Evolutionary conservation across 2,888 invertebrate genomes (phyloP).

Genomic region (Lapara coniferarum): DNA sequence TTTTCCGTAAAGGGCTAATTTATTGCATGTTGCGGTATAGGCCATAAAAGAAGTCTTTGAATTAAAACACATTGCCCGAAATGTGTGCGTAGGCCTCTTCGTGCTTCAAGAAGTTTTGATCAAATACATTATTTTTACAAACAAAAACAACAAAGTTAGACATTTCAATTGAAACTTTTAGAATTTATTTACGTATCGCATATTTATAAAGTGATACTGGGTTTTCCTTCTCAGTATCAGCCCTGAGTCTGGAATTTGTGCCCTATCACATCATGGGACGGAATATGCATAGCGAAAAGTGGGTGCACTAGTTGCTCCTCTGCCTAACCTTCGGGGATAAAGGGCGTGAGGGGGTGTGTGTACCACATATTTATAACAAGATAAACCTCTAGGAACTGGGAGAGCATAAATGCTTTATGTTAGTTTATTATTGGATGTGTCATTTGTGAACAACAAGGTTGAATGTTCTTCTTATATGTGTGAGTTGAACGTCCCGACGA

Average conservation of each 20-base stretch:
- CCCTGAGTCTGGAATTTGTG: too few species aligned
- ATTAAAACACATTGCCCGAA: slow-evolving; percentile 66
- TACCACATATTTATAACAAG: too few species aligned
- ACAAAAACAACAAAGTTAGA: slow-evolving; percentile 7
- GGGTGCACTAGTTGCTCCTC: too few species aligned
- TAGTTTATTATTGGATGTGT: too few species aligned
- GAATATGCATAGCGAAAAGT: too few species aligned
- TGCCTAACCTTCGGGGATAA: too few species aligned
- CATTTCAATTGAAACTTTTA: slow-evolving; percentile 22
- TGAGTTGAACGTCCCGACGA: neutral
- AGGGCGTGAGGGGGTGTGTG: too few species aligned
- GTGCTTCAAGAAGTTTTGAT: slow-evolving; percentile 25
- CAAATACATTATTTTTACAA: slow-evolving; percentile 6
- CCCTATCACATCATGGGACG: too few species aligned
- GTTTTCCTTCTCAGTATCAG: too few species aligned
- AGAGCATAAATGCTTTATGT: too few species aligned
- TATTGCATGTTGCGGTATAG: slow-evolving; percentile 74
- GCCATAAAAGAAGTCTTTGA: slow-evolving; percentile 69
- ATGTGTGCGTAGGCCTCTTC: slow-evolving; percentile 63
- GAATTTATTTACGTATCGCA: slow-evolving; percentile 10
- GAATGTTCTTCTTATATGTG: neutral
- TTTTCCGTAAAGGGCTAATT: slow-evolving; percentile 78
- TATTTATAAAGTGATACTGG: neutral
- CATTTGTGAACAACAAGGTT: neutral
- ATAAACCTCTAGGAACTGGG: neutral